Conservation (phyloP, 2,797 vertebrate genomes). For the Delichon dasypus region DNA sequence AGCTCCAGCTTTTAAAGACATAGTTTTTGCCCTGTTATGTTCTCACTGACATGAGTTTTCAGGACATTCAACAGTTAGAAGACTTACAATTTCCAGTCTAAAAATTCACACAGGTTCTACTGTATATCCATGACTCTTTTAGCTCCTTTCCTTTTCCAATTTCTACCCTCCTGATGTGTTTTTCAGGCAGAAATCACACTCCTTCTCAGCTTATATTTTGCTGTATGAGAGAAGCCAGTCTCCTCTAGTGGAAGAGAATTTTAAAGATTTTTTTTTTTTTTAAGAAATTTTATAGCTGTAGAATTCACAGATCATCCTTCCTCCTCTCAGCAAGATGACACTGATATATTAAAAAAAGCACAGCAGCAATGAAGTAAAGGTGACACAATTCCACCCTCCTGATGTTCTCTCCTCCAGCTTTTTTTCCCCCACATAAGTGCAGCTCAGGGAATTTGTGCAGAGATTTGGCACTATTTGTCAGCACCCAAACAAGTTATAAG, state of each 20-base stretch:
- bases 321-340: background rate
- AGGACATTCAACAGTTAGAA: background rate
- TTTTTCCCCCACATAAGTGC: background rate
- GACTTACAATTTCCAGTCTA: background rate
- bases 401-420: background rate
- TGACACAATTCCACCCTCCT: background rate
- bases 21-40: background rate
- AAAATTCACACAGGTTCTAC: background rate
- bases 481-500: conserved; percentile 36
- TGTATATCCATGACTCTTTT: background rate
- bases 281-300: background rate
- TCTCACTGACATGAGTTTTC: background rate
- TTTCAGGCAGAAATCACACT: background rate
- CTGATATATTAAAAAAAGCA: background rate
- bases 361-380: background rate
- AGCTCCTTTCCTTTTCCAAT: background rate
- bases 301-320: background rate
- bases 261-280: background rate
- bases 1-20: background rate
- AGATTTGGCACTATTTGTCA: background rate
- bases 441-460: background rate
- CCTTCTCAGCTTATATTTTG: background rate
- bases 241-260: background rate
- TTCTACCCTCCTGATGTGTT: background rate
- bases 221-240: background rate